Conservation (phyloP, 2,888 invertebrate genomes). For the Argyra leucocephala region DNA sequence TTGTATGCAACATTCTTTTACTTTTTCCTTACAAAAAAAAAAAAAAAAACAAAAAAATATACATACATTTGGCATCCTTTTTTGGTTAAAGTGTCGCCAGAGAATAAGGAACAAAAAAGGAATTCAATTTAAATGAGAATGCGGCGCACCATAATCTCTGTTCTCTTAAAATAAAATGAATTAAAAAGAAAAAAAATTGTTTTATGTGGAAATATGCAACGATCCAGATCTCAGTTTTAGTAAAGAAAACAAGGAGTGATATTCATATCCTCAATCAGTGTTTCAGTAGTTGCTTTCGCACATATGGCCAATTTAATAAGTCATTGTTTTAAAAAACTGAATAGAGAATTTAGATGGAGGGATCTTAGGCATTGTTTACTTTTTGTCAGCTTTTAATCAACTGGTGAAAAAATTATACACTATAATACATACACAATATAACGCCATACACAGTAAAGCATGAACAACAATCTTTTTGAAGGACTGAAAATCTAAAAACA, state of each 20-base stretch:
- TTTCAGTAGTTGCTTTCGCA: constrained; percentile 6
- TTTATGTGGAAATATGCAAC: neutral
- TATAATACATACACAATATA: no score
- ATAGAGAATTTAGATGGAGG: no score
- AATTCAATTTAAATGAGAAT: neutral
- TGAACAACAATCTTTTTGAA: no score
- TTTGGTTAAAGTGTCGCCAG: neutral
- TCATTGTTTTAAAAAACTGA: no score
- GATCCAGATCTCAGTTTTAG: neutral
- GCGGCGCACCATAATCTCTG: neutral
- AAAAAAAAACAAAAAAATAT: neutral
- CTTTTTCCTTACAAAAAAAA: no score
- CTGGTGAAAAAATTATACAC: no score
- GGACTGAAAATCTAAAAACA: no score
- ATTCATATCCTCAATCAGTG: constrained; percentile 3
- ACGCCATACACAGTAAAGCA: no score
- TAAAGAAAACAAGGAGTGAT: neutral
- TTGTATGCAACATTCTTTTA: no score
- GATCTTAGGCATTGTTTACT: no score
- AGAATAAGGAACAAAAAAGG: neutral
- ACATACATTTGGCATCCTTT: neutral
- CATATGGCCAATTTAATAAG: neutral
- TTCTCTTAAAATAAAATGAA: neutral
- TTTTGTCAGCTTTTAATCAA: no score
- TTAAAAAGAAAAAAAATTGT: neutral